Evolutionary conservation across 2,113 vertebrate species (phyloP), one percentile per base, ranked within the genome.

Genomic region (Rhynchomys soricoides): DNA sequence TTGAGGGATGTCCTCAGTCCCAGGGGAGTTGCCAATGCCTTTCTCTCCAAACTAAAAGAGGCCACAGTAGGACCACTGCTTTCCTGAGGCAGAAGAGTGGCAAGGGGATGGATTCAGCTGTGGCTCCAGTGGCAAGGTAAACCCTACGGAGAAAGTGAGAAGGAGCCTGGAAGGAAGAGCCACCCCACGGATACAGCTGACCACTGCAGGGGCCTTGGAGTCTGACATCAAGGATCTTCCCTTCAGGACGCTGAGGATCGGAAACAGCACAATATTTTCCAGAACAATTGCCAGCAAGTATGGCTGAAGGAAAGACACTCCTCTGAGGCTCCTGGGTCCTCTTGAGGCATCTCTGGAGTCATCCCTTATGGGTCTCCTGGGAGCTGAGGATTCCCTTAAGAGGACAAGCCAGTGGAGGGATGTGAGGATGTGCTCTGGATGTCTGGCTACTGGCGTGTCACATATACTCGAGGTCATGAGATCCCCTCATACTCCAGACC

Each of bases 281-380:
- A 10, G 87, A 8, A 55, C 26, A 75, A 1, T 4, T 17, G 24
- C 16, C 50, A 52, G 64, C 16, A 37, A 45, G 40, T 6, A 0
- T n/a, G 12, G 7, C 10, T 43, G n/a, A 21, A 37, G 26, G 59
- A 91, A 81, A 26, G 13, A 1, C 12, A 2, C 37, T 86, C 50
- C 8, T 0, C 0, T 0, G 19, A 15, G 59, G 68, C 83, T n/a
- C n/a, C 15, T 0, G 0, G 3, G 19, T 37, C 16, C 34, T n/a
- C 40, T 31, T 3, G 29, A 50, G 43, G 9, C 8, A 68, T 83
- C 64, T 57, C 57, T 4, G 1, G 71, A 70, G 48, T 52, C 31
- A 7, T 59, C 64, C 34, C 43, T 24, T 0, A 0, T 40, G 48
- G 21, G 7, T 45, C 3, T 34, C 48, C 26, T 8, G 9, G 31